Percentiles rank a stretch among this genome's conserved stretches.
Conservation (phyloP, 2,888 invertebrate species). For the Dryobotodes eremita region DNA sequence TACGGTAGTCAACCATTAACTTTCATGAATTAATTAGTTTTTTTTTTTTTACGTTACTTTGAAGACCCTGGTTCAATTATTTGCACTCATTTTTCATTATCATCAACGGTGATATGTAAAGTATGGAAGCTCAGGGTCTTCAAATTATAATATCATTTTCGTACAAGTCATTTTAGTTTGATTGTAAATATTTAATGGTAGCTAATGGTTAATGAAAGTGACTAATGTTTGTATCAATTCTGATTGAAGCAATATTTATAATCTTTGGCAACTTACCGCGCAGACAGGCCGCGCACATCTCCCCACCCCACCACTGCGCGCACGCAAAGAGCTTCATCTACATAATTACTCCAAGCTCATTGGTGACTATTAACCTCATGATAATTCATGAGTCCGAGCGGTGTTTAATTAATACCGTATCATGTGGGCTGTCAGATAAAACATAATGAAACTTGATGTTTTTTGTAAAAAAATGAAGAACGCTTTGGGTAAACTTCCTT, state of each 20-base stretch:
- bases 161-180: too few species aligned
- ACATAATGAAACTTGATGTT: constrained; percentile 82
- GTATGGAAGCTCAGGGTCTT: too few species aligned
- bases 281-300: constrained; percentile 60
- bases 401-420: constrained; percentile 88
- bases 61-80: too few species aligned
- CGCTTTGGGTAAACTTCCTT: constrained; percentile 68
- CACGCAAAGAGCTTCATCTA: constrained; percentile 86
- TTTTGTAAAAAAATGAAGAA: constrained; percentile 59
- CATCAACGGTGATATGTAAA: too few species aligned
- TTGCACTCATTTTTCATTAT: too few species aligned
- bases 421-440: constrained; percentile 88
- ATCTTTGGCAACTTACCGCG: constrained; percentile 65
- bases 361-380: constrained; percentile 90
- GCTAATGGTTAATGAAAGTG: too few species aligned
- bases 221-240: constrained; percentile 50
- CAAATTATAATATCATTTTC: too few species aligned
- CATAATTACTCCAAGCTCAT: constrained; percentile 90
- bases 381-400: constrained; percentile 86
- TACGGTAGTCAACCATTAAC: too few species aligned
- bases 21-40: too few species aligned
- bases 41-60: too few species aligned
- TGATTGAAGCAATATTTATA: constrained; percentile 36
- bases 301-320: constrained; percentile 75
- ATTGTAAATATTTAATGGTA: too few species aligned